Evolutionary conservation across 2,888 invertebrate genomes (phyloP), one percentile per base, ranked within the genome.

Genomic region (Acrobasis suavella): DNA sequence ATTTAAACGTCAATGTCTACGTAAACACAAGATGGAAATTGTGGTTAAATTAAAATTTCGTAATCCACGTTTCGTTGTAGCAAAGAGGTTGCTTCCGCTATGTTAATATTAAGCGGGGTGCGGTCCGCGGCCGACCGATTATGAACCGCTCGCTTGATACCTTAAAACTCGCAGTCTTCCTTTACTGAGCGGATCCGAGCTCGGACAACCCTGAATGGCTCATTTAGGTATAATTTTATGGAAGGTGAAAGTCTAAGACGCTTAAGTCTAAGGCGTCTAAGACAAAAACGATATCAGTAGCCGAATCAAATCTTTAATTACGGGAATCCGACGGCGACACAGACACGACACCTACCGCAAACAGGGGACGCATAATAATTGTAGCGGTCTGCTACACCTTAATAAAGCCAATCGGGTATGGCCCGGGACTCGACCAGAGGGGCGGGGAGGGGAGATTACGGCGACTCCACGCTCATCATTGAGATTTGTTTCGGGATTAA

Each of bases 311-410:
- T 87, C 86, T 89, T 89, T 91, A 91, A 91, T 91, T 89, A 91
- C 87, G 83, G 78, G 85, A 87, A 87, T 89, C 89, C 85, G 81
- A 86, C 80, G 79, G 80, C 85, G 84, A 87, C 84, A 87, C 81
- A 87, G 88, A 89, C 86, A 83, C 84, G 85, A 87, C 86, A 89
- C 84, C 86, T 83, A 85, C 91, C 89, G 84, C 91, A 91, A 91
- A 91, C 91, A 89, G 88, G 89, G 91, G 88, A 87, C 89, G 91
- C 91, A 91, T 92, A 91, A 91, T 92, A 92, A 91, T 91, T 88
- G 90, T 91, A 89, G 91, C 91, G 91, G 91, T 89, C 90, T 89
- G 88, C 86, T 91, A 89, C 89, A 91, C 91, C 91, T 91, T 92
- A 92, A 92, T 92, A 92, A 91, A 91, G 91, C 87, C 91, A 91